Base-by-base conservation (phyloP, 2,888 invertebrate genomes). In the Hypolimnas misippus region DNA sequence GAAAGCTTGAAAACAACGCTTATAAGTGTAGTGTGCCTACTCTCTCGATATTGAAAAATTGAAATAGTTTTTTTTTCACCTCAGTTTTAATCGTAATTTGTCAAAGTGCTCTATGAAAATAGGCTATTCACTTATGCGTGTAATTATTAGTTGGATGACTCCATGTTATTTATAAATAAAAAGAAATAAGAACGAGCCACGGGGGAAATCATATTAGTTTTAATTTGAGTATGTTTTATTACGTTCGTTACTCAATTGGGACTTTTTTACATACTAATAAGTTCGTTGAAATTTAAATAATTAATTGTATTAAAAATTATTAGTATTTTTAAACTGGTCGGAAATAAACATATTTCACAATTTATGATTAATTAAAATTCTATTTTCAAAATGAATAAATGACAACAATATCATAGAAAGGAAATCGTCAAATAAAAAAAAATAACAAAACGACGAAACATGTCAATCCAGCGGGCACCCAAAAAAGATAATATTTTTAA, bases 131-230 rank as follows among this genome's bases (percentile, higher is more conserved):
- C 42, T 59, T 57, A 65, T 51, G 52, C 16, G n/a, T 19, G 25
- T 54, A 57, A 40, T 64, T 56, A 65, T 57, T 57, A 57, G 38
- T 57, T 53, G 40, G 33, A 65, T 51, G 57, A 54, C 53, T 54
- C 33, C 54, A 33, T 57, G 57, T 42, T 57, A 57, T 65, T 56
- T 65, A 59, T 53, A 56, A 56, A 61, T 52, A 40, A 42, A 62
- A 56, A 46, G 42, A 61, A 55, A 52, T 46, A 49, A 29, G 59
- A 62, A 55, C 58, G 35, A 33, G 55, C 42, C 63, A 14, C 65
- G 16, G 14, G 65, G 65, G 65, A 65, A 65, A 65, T 65, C 53
- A 63, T 17, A 40, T 44, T 55, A 50, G 54, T 62, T 58, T 59
- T 56, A 62, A 56, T 62, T 49, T 52, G 50, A 53, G 46, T 52